phyloP scores from a whole-genome alignment of 2,113 vertebrate species.

The Phasianus colchicus region DNA sequence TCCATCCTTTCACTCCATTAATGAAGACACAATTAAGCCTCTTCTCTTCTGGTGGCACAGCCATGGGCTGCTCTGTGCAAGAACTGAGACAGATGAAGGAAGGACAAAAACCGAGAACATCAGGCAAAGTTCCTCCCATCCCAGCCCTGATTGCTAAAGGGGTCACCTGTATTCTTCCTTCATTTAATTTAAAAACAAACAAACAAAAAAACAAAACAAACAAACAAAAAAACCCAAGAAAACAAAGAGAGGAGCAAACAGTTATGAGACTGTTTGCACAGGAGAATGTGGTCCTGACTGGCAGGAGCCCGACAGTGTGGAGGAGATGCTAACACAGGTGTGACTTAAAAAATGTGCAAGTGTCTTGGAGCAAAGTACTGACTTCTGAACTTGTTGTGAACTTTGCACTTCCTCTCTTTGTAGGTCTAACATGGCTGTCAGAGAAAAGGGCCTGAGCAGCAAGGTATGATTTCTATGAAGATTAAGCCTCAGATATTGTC shows the following conservation, averaged over 20 bases:
- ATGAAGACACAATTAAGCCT: background rate
- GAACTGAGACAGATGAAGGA: background rate
- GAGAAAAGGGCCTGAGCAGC: constrained; percentile 18
- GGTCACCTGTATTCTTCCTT: background rate
- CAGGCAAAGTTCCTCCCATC: background rate
- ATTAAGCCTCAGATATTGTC: constrained; percentile 63
- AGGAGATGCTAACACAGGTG: background rate
- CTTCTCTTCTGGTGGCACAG: background rate
- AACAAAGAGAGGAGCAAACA: background rate
- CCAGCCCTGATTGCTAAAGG: background rate
- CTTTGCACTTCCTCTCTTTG: constrained; percentile 55
- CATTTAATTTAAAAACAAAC: background rate
- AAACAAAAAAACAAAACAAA: too few relatives aligned
- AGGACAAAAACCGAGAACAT: background rate
- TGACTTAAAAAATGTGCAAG: constrained; percentile 33
- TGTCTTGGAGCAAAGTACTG: constrained; percentile 43
- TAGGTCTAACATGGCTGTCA: constrained; percentile 20
- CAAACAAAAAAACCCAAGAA: background rate
- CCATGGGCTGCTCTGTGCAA: background rate
- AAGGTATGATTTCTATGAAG: constrained; percentile 41
- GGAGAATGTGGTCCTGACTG: background rate
- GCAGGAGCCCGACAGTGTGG: background rate
- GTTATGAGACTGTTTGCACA: background rate
- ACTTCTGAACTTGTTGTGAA: constrained; percentile 42
- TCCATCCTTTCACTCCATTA: background rate